Evolutionary conservation across 2,888 invertebrate genomes (phyloP).

Genomic region (Stenotaenia linearis): DNA sequence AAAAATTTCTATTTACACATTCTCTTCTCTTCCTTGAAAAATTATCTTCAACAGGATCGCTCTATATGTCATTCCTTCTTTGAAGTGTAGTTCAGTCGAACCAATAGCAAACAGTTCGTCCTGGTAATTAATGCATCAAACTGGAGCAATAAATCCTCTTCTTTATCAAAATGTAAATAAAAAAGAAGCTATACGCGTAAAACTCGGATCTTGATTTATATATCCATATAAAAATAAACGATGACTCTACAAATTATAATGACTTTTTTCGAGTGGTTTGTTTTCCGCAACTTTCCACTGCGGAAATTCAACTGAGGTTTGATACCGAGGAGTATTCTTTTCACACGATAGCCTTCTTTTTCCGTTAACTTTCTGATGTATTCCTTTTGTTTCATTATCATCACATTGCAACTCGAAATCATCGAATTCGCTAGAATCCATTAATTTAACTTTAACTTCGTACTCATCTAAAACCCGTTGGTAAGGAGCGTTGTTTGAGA

Average conservation of each 20-base stretch:
- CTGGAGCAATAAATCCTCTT: neutral
- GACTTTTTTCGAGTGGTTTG: neutral
- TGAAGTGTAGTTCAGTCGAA: neutral
- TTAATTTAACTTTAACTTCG: neutral
- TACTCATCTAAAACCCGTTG: constrained; percentile 5
- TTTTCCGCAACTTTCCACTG: neutral
- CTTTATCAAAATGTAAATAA: neutral
- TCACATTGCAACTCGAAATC: neutral
- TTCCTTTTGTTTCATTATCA: neutral
- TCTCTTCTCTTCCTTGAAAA: neutral
- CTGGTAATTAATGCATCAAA: neutral
- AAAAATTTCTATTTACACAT: neutral
- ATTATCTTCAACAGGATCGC: neutral
- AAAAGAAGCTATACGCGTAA: neutral
- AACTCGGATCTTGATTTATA: neutral
- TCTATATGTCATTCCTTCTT: too few species aligned
- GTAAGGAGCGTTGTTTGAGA: constrained; percentile 6
- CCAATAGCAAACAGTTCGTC: neutral
- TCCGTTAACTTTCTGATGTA: neutral
- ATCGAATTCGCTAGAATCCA: neutral
- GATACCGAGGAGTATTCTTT: neutral
- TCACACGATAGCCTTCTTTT: neutral
- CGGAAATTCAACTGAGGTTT: neutral
- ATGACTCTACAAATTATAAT: neutral
- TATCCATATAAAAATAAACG: neutral